Evolutionary conservation across 2,888 invertebrate genomes (phyloP), one percentile per base, ranked within the genome.

Genomic region (Cryptops parisi): DNA sequence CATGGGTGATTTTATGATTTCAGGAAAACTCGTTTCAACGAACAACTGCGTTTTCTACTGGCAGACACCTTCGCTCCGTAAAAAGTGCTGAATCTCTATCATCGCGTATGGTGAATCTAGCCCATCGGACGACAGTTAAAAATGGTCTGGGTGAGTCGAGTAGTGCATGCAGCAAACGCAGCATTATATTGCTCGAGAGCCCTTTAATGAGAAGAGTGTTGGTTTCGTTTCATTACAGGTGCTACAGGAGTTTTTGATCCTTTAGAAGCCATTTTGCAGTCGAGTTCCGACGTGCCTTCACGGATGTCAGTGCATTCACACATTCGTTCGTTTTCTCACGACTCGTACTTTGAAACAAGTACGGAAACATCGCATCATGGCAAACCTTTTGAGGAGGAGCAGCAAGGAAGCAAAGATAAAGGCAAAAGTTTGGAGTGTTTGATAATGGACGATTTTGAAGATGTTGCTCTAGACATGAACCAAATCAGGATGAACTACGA

Each of bases 261-360:
- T n/a, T n/a, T n/a, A n/a, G n/a, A n/a, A n/a, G n/a, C n/a, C n/a
- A n/a, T n/a, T n/a, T n/a, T n/a, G n/a, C n/a, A n/a, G n/a, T n/a
- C n/a, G n/a, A n/a, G n/a, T n/a, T n/a, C n/a, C n/a, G n/a, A n/a
- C n/a, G n/a, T n/a, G n/a, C n/a, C 54, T 33, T 21, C 41, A 27
- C 27, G 45, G 23, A 44, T 39, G 21, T 55, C 58, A 25, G 54
- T 60, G 1, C 61, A 63, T 39, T 62, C 63, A 19, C 65, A 65
- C 51, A 62, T 59, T 45, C 62, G 68, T 38, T 89, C 89, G 1
- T 85, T 89, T 0, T 89, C 89, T 0, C 90, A 91, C 69, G 91
- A 91, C 68, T 91, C 90, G 1, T 91, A 91, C 71, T 91, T 91
- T 72, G 89, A 90, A 54, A 59, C 60, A 54, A 41, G 52, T 4